Evolutionary conservation across 2,113 vertebrate species (phyloP), one percentile per base, ranked within the genome.

Genomic region (Ophthalmolycus amberensis): DNA sequence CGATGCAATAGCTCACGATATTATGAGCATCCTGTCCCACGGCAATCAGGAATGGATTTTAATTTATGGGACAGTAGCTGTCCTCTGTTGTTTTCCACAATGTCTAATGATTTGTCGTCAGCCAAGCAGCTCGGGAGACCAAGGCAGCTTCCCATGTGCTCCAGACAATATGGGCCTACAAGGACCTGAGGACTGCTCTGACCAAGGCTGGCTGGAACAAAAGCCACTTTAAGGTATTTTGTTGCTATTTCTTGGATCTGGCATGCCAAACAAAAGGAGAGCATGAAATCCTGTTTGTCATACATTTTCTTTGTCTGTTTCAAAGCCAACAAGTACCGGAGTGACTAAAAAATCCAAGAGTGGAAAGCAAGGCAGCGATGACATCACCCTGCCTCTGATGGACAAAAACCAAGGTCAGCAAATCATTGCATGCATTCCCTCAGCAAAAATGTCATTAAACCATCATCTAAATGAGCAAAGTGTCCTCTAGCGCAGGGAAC

Each of bases 151-250:
- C 97, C 37, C 98, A 99, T 16, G 97, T 99, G 66, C 96, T 99
- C 68, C 98, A 99, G 95, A 97, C 97, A 15, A 95, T 98, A 83
- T 99, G 98, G 98, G 96, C 97, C 73, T 98, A 98, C 93, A 99
- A 98, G 84, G 98, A 99, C 42, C 94, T 99, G 70, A 95, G 97
- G 20, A 94, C 90, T 0, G 88, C 89, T n/a, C 93, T 99, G 44
- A 96, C 89, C 92, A 98, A 96, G 87, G 97, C 97, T 0, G 98
- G 98, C 12, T 99, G 98, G 98, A 99, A 95, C 88, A 99, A 99
- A 92, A 95, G 96, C 5, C 97, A 98, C 93, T 99, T 99, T 75
- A 98, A 99, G 97, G 98, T 99, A 91, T 70, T 25, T 59, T 71
- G 6, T 37, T 11, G 38, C 6, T 25, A 20, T 72, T 60, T 44